Percentiles rank a stretch among this genome's conserved stretches.
Evolutionary conservation across 2,888 invertebrate genomes (phyloP).

Genomic region (Stictocephala bisonia): DNA sequence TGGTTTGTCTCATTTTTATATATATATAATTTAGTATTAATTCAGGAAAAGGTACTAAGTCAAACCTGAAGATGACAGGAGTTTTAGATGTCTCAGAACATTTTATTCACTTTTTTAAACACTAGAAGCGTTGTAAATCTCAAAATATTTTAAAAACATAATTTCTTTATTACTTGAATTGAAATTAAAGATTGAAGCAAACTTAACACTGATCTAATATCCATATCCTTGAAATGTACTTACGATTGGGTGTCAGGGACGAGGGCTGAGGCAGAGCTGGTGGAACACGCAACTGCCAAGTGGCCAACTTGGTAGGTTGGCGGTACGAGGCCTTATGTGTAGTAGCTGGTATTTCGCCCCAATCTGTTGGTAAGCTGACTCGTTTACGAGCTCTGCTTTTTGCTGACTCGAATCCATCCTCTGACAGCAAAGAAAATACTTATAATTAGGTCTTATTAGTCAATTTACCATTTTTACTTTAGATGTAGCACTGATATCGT

Average conservation of each 20-base stretch:
- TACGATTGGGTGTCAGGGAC: conserved; percentile 49
- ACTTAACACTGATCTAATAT: no score
- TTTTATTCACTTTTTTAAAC: no score
- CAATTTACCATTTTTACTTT: no score
- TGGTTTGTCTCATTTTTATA: neutral
- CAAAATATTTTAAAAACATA: no score
- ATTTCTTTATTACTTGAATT: no score
- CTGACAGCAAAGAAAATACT: no score
- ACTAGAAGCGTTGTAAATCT: no score
- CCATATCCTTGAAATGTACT: conserved; percentile 35
- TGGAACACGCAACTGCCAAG: conserved; percentile 46
- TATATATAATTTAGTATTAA: neutral
- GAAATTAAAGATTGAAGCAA: no score
- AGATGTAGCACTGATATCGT: no score
- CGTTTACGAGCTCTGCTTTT: conserved; percentile 40
- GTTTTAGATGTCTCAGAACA: no score
- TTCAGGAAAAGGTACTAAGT: neutral
- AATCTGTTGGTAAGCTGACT: conserved; percentile 43
- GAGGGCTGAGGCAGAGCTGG: conserved; percentile 41
- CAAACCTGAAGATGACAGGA: no score
- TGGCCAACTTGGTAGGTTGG: conserved; percentile 44
- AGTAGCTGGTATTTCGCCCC: conserved; percentile 49
- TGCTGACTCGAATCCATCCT: conserved; percentile 44
- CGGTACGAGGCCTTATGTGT: conserved; percentile 46
- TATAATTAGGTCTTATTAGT: no score